Base-by-base conservation (phyloP, 1,140 invertebrate species). In the Saccostrea glomerata region DNA sequence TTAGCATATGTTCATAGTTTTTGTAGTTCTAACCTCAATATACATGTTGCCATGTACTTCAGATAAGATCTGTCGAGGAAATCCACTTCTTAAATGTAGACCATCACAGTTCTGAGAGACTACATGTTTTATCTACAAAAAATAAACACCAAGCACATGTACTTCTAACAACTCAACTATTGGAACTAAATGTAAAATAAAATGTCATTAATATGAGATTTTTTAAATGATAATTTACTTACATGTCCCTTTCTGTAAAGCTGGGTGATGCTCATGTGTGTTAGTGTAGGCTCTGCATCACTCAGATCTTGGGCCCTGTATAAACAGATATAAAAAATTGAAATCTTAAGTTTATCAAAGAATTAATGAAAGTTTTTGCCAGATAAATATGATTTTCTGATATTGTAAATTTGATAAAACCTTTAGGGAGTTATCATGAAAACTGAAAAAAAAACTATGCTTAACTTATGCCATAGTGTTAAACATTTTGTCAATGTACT, bases 41-140 rank as follows among this genome's bases (percentile, higher is more conserved):
- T 98, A 99, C 97, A 99, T 99, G 94, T 99, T 99, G 54, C 99
- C 99, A 96, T 99, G 99, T 36, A 99, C 95, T 95, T 99, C 99
- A 58, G 98, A 97, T 87, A 99, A 95, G 94, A 97, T 95, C 89
- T 97, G 96, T 84, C 98, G 96, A 9, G 98, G 98, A 89, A 98
- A 95, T 13, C 98, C 98, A 92, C 98, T 98, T 84, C 98, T 96
- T 82, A 99, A 93, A 95, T 99, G 98, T 82, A 99, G 96, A n/a
- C 98, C 98, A 96, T 99, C 98, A 96, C 98, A 99, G 95, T 99
- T 99, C 95, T 99, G 98, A 54, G 98, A 98, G 7, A 98, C 98
- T 70, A 99, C 96, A 93, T 95, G 91, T 84, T 93, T 94, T 25
- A 95, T 91, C 94, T 95, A 91, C 11, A 90, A 91, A 70, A 86